These are phyloP conservation scores for Procavia capensis DNA, from an alignment of 2,113 vertebrate species.

Conservation along the genomic window DNA sequence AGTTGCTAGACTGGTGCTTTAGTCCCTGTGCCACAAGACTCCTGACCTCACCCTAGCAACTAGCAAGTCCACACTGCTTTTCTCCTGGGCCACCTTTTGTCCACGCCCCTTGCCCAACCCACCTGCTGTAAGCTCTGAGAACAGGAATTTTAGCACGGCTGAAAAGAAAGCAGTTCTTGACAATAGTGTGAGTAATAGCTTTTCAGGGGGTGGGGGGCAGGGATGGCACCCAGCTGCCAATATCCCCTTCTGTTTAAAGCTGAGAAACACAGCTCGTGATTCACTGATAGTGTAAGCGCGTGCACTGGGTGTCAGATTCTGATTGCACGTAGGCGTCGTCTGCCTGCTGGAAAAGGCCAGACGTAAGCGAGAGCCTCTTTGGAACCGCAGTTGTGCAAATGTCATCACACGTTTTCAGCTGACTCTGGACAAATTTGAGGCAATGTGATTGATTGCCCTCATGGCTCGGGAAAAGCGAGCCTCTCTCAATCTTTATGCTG, in stretches of 20 bases:
- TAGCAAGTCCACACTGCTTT: not conserved
- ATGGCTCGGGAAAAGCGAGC: not conserved
- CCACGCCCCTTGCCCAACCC: not conserved
- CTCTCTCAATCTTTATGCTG: fast-evolving
- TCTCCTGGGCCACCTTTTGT: not conserved
- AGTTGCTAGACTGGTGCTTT: too few relatives aligned
- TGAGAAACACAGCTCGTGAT: not conserved
- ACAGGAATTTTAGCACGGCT: not conserved
- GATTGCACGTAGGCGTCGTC: not conserved
- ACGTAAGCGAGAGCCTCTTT: not conserved
- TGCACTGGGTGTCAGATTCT: not conserved
- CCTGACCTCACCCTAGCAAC: not conserved
- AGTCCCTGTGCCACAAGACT: too few relatives aligned
- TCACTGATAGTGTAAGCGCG: not conserved
- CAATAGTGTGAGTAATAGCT: not conserved
- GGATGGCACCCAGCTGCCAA: constrained; percentile 3
- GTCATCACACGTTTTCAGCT: not conserved
- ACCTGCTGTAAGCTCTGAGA: not conserved
- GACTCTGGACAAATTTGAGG: not conserved
- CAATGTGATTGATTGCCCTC: not conserved
- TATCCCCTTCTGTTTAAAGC: constrained; percentile 46
- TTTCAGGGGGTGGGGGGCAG: not conserved
- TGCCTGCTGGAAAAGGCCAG: constrained; percentile 32
- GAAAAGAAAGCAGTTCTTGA: not conserved
- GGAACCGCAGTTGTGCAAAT: fast-evolving